phyloP scores from a whole-genome alignment of 2,113 vertebrate genomes.

The Heterotilapia buettikoferi region DNA sequence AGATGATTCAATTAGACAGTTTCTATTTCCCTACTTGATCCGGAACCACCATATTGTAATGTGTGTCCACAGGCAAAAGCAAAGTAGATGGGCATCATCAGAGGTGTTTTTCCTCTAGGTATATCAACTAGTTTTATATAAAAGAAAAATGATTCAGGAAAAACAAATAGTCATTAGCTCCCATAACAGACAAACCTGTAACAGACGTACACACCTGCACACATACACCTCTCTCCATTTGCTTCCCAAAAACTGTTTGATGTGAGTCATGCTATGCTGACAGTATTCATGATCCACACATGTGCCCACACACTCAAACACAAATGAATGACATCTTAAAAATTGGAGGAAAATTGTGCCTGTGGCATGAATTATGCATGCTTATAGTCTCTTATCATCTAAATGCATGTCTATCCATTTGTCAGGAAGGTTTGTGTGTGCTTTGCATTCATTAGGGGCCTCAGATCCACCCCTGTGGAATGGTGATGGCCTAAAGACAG shows the following conservation, averaged over 20 bases:
- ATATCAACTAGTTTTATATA: constrained; percentile 34
- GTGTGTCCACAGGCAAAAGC: neutral
- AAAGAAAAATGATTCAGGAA: neutral
- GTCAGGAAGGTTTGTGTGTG: constrained; percentile 30
- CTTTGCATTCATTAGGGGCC: constrained; percentile 27
- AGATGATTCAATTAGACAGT: neutral
- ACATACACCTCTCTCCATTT: neutral
- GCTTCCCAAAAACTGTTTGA: neutral
- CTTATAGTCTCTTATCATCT: constrained; percentile 32
- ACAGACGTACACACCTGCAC: neutral
- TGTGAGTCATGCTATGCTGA: neutral
- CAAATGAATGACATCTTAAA: constrained; percentile 4
- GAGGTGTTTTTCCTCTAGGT: neutral
- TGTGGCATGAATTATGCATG: constrained; percentile 52
- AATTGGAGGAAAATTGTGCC: neutral
- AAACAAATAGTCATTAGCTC: constrained; percentile 45
- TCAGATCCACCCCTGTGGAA: constrained; percentile 11
- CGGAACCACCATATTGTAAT: neutral
- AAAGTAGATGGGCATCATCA: constrained; percentile 3
- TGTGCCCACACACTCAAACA: neutral
- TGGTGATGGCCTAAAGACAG: constrained; percentile 3
- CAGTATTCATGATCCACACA: neutral
- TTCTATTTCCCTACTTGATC: neutral
- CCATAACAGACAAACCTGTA: neutral
- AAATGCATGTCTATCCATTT: constrained; percentile 39